phyloP scores from a whole-genome alignment of 2,888 invertebrate genomes.

The Phrixothrix hirtus region DNA sequence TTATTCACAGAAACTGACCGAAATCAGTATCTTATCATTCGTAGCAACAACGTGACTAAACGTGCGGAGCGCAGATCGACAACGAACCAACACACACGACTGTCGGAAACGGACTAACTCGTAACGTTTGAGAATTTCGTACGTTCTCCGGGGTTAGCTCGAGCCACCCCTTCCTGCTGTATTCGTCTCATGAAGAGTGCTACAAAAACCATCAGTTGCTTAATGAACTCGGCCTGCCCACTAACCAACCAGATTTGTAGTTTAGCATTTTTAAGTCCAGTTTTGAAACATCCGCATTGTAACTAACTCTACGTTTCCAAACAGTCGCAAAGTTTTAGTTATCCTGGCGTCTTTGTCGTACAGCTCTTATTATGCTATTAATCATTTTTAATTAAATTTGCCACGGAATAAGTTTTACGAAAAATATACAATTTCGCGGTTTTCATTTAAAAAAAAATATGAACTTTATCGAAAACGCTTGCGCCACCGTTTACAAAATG shows the following conservation, averaged over 20 bases:
- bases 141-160: conserved; percentile 41
- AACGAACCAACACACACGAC: conserved; percentile 39
- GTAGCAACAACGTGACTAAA: conserved; percentile 49
- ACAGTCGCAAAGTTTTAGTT: conserved; percentile 7
- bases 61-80: conserved; percentile 38
- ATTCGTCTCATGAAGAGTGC: conserved; percentile 49
- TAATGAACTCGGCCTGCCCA: conserved; percentile 52
- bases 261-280: conserved; percentile 41
- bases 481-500: conserved; percentile 39
- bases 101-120: conserved; percentile 46
- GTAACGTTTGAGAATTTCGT: conserved; percentile 32
- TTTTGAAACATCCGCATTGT: conserved; percentile 17
- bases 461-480: conserved; percentile 39
- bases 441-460: conserved; percentile 13
- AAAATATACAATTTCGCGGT: too few species aligned
- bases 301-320: conserved; percentile 3
- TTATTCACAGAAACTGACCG: conserved; percentile 17
- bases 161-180: conserved; percentile 52
- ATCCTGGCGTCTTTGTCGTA: too few species aligned
- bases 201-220: conserved; percentile 52
- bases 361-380: too few species aligned
- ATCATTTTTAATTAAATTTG: too few species aligned
- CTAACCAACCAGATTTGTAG: conserved; percentile 51
- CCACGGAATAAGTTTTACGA: too few species aligned
- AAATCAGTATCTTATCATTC: conserved; percentile 13